Percentiles rank a stretch among this genome's conserved stretches.
Evolutionary conservation across 2,113 vertebrate species (phyloP).

Genomic region (Toxotes chatareus): DNA sequence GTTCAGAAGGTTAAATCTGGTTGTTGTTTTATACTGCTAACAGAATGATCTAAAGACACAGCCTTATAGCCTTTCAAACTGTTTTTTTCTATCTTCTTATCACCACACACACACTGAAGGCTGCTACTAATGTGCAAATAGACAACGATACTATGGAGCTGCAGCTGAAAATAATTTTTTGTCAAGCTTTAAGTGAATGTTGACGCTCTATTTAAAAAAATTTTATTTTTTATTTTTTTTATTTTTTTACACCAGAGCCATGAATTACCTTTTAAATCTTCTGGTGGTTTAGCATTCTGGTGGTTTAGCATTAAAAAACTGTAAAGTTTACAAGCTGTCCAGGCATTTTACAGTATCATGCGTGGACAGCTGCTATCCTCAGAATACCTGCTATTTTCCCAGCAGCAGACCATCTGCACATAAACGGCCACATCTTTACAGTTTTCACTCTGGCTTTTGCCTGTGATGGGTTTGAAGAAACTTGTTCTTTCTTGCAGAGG

Average conservation of each 20-base stretch:
- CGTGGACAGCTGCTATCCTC: conserved; percentile 48
- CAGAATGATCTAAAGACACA: conserved; percentile 1
- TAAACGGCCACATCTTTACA: conserved; percentile 48
- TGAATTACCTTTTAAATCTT: too few relatives aligned
- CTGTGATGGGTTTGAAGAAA: conserved; percentile 33
- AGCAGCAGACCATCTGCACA: conserved; percentile 62
- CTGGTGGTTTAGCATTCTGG: neutral
- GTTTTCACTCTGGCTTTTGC: conserved; percentile 45
- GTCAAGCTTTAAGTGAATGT: neutral
- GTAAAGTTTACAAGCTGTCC: conserved; percentile 43
- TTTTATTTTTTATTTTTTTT: neutral
- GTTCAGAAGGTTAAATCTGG: neutral
- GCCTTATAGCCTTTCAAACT: conserved; percentile 1
- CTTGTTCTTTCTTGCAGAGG: conserved; percentile 75
- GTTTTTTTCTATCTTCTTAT: conserved; percentile 2
- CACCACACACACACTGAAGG: neutral
- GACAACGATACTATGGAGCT: neutral
- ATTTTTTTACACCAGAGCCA: neutral
- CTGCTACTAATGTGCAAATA: conserved; percentile 5
- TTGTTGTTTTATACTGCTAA: conserved; percentile 16
- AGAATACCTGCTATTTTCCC: conserved; percentile 57
- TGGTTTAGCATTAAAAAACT: conserved; percentile 1
- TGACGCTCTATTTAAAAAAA: neutral
- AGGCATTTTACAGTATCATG: conserved; percentile 12
- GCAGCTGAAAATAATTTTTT: neutral